These are phyloP conservation scores for Calcarius lapponicus DNA, from an alignment of 2,797 vertebrate species.

Conservation along the genomic window DNA sequence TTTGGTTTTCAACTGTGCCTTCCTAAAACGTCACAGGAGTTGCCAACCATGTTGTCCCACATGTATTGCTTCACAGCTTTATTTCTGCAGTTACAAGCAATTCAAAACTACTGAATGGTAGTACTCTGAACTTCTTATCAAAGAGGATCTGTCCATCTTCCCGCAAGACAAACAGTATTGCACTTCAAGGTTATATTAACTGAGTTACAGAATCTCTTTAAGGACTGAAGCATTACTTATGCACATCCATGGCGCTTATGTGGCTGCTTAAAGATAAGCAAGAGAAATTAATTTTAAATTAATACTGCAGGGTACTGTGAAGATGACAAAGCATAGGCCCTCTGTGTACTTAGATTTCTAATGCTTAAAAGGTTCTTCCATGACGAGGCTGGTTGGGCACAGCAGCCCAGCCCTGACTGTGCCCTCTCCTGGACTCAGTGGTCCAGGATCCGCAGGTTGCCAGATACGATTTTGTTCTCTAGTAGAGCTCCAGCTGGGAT, in stretches of 20 bases:
- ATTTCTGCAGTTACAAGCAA: conserved; percentile 74
- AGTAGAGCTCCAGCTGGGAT: conserved; percentile 93
- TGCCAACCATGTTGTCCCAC: conserved; percentile 44
- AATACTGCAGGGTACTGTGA: conserved; percentile 74
- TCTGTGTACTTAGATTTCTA: conserved; percentile 65
- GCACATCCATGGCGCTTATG: conserved; percentile 55
- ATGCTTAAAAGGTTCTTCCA: conserved; percentile 63
- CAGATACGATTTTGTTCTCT: conserved; percentile 98
- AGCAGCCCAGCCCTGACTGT: conserved; percentile 6
- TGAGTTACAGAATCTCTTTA: conserved; percentile 70
- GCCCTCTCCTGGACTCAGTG: conserved; percentile 79
- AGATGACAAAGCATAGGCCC: conserved; percentile 65
- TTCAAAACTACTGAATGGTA: conserved; percentile 60
- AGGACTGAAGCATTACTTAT: conserved; percentile 69
- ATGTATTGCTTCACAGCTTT: conserved; percentile 70
- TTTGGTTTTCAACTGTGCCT: conserved; percentile 46
- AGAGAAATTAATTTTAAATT: conserved; percentile 74
- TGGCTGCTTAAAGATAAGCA: conserved; percentile 71
- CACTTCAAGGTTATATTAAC: conserved; percentile 75
- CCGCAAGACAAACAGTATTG: conserved; percentile 76
- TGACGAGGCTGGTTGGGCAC: conserved; percentile 27
- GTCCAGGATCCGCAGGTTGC: conserved; percentile 97
- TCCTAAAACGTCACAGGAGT: conserved; percentile 39
- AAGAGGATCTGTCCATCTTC: conserved; percentile 69
- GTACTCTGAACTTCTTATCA: conserved; percentile 59